These are phyloP conservation scores for Toxotes jaculatrix DNA, from an alignment of 2,113 vertebrate species.

Conservation along the genomic window DNA sequence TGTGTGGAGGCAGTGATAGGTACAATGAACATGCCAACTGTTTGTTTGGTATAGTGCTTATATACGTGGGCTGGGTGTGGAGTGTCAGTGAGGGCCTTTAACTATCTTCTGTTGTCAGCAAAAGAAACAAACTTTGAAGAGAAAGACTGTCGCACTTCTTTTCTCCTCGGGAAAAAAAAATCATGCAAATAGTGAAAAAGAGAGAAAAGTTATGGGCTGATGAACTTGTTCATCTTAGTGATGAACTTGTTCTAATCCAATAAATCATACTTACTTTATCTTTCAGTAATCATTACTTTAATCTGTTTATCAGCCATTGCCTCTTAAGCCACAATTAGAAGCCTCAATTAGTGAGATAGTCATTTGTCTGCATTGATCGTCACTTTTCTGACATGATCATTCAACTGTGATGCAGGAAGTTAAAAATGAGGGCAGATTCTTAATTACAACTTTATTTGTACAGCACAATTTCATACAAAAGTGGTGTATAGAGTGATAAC, in stretches of 20 bases:
- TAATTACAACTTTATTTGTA: background rate
- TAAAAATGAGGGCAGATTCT: slow-evolving; percentile 13
- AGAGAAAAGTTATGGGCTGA: slow-evolving; percentile 23
- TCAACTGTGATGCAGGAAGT: slow-evolving; percentile 16
- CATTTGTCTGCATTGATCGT: slow-evolving; percentile 54
- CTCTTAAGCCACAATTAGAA: slow-evolving; percentile 39
- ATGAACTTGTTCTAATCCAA: slow-evolving; percentile 35
- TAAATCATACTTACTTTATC: slow-evolving; percentile 52
- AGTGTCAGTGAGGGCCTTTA: slow-evolving; percentile 26
- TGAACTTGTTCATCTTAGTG: slow-evolving; percentile 5
- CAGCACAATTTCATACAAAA: slow-evolving; percentile 7
- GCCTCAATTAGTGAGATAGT: slow-evolving; percentile 36
- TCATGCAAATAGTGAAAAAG: slow-evolving; percentile 8
- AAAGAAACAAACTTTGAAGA: slow-evolving; percentile 34
- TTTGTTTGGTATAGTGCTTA: slow-evolving; percentile 23
- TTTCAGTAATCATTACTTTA: slow-evolving; percentile 42
- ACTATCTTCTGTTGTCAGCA: slow-evolving; percentile 31
- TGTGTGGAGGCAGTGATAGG: slow-evolving; percentile 54
- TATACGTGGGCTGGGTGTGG: slow-evolving; percentile 42
- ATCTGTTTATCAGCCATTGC: slow-evolving; percentile 37
- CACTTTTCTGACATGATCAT: slow-evolving; percentile 39
- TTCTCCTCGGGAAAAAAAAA: background rate
- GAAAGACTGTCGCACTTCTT: slow-evolving; percentile 17
- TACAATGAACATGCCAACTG: slow-evolving; percentile 58
- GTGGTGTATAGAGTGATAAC: background rate